Conservation (phyloP, 2,797 vertebrate genomes). For the Sebastes hubbsi region DNA sequence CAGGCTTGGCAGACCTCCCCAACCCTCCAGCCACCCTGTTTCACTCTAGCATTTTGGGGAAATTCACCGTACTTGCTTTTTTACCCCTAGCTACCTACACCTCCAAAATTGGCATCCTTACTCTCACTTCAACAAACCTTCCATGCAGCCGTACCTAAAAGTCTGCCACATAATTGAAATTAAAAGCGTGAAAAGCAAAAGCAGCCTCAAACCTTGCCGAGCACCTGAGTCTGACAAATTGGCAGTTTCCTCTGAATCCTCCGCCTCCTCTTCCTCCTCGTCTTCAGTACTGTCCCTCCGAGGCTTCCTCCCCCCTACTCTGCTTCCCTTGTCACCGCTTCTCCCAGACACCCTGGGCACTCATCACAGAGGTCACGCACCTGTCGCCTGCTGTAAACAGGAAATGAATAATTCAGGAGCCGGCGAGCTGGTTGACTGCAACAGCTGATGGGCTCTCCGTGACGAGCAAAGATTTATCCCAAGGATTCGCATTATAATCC, state of each 20-base stretch:
- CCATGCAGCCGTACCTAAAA: background rate
- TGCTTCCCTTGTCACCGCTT: constrained; percentile 62
- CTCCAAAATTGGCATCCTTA: background rate
- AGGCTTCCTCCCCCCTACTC: background rate
- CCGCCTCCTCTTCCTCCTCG: background rate
- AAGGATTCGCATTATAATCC: constrained; percentile 62
- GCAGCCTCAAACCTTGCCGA: background rate
- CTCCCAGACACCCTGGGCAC: constrained; percentile 55
- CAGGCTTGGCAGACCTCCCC: constrained; percentile 33
- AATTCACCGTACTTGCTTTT: background rate
- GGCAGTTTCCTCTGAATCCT: constrained; percentile 23
- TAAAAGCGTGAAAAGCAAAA: constrained; percentile 36
- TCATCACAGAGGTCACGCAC: constrained; percentile 76
- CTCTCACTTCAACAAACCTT: background rate
- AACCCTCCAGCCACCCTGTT: constrained; percentile 1
- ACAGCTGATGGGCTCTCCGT: constrained; percentile 70
- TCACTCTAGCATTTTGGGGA: constrained; percentile 16
- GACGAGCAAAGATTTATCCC: constrained; percentile 62
- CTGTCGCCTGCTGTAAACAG: constrained; percentile 79
- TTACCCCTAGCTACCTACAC: background rate
- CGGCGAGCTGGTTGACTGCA: constrained; percentile 60
- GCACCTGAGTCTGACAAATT: constrained; percentile 49
- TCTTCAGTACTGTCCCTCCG: constrained; percentile 12
- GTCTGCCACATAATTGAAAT: constrained; percentile 34
- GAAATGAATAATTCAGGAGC: constrained; percentile 78